Conservation (phyloP, 2,113 vertebrate species). For the Crotalus tigris region DNA sequence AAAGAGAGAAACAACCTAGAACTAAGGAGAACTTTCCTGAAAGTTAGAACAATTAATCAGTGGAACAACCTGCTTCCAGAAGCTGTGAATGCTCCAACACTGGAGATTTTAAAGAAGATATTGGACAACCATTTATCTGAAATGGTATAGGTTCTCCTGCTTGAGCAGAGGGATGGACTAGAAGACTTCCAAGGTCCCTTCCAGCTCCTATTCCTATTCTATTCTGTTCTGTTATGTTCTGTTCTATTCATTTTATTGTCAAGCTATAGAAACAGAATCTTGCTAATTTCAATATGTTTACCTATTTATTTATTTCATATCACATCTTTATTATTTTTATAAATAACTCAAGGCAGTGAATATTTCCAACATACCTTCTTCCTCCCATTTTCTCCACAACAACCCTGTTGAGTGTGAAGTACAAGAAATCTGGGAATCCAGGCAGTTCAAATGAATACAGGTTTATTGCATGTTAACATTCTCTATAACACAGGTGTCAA, state of each 20-base stretch:
- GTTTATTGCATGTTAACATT: not conserved
- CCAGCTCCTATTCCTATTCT: too few relatives aligned
- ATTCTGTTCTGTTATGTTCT: too few relatives aligned
- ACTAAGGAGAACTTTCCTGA: too few relatives aligned
- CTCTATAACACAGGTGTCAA: not conserved
- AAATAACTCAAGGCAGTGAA: not conserved
- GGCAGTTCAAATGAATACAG: not conserved
- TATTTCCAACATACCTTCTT: not conserved
- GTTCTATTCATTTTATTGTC: not conserved
- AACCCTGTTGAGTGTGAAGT: not conserved
- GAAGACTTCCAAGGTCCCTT: too few relatives aligned
- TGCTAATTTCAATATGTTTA: not conserved
- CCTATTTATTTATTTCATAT: not conserved
- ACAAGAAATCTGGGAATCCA: not conserved
- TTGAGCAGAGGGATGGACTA: too few relatives aligned
- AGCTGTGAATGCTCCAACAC: too few relatives aligned
- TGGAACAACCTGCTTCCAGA: too few relatives aligned
- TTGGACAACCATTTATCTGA: too few relatives aligned
- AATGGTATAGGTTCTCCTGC: too few relatives aligned
- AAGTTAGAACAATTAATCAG: too few relatives aligned
- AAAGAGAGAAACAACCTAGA: too few relatives aligned
- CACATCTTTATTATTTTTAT: not conserved
- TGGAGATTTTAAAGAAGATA: too few relatives aligned
- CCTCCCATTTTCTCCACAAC: not conserved
- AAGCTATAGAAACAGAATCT: not conserved